Base-by-base conservation (phyloP, 1,140 invertebrate genomes). In the Globodera ellingtonae region DNA sequence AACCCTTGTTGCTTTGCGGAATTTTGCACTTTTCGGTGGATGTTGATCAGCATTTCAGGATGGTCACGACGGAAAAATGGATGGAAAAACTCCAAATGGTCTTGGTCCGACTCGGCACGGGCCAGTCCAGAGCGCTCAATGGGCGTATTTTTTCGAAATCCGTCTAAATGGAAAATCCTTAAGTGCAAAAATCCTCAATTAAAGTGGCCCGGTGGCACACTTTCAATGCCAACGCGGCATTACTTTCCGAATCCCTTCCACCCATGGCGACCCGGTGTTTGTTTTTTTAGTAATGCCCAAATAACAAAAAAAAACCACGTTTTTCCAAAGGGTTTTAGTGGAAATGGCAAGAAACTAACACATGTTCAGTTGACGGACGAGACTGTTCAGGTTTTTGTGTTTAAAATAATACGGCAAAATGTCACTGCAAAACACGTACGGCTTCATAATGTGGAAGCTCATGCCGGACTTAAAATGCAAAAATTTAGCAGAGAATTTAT, bases 311-410 rank as follows among this genome's bases (percentile, higher is more conserved):
- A 24, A 24, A 24, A 24, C 24, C 24, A 24, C 24, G 24, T 24
- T 24, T 24, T 24, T 1, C 24, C 24, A 73, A 73, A 2, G 2
- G 46, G 46, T 73, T 48, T 73, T 35, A 46, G 72, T 35, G 13
- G 0, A 75, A 48, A 48, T 75, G 35, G 1, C 47, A 50, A 67
- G 7, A 67, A 21, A 6, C 75, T 59, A 93, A 96, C 95, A 99
- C 96, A 98, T 98, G 91, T 99, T 99, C 46, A 99, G 90, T 88
- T 99, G 97, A 24, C 97, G 90, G 67, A 99, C 94, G 91, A 99
- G 98, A 90, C 95, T 83, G 50, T 72, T 74, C 21, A 83, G 18
- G 59, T 83, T 83, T 24, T 74, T 78, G 66, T 83, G 82, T 50
- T 83, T 83, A 47, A 83, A 83, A 66, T 78, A 83, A 10, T 74